A percentile compares a stretch with the other conserved stretches of the same genome.
These are phyloP conservation scores for Thymallus thymallus DNA, from an alignment of 2,113 vertebrate genomes.

Conservation along the genomic window DNA sequence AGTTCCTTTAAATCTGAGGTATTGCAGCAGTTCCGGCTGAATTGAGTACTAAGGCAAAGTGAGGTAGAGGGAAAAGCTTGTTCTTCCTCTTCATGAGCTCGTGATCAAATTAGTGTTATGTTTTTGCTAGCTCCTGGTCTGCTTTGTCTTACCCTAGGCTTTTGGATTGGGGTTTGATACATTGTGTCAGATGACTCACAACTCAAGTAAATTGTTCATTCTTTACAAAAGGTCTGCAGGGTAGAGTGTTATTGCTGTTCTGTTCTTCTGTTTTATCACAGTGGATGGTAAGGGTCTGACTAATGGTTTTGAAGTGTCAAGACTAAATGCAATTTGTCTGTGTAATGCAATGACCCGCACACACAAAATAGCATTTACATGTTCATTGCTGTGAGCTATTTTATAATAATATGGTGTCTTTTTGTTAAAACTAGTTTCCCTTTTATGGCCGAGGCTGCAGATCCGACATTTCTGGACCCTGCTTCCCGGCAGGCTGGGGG, in stretches of 20 bases:
- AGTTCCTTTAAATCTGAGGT: too few relatives aligned
- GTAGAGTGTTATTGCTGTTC: background rate
- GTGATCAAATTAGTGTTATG: background rate
- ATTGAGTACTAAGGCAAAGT: background rate
- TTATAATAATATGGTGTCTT: background rate
- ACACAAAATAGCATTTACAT: too few relatives aligned
- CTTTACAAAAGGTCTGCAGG: background rate
- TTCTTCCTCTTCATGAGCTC: too few relatives aligned
- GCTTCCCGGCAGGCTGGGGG: too few relatives aligned
- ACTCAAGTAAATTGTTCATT: too few relatives aligned
- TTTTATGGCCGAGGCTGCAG: background rate
- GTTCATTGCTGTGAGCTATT: background rate
- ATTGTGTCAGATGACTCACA: background rate
- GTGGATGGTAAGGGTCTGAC: too few relatives aligned
- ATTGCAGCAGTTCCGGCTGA: background rate
- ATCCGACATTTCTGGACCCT: too few relatives aligned
- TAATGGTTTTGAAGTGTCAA: background rate
- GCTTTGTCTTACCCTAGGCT: background rate
- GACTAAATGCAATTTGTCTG: background rate
- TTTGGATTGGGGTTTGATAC: background rate
- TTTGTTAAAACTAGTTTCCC: background rate
- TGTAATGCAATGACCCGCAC: background rate
- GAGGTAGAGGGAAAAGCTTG: too few relatives aligned
- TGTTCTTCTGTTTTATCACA: too few relatives aligned
- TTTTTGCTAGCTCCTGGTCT: background rate